Conservation (phyloP, 2,888 invertebrate genomes). For the Lepidochitona cinerea region DNA sequence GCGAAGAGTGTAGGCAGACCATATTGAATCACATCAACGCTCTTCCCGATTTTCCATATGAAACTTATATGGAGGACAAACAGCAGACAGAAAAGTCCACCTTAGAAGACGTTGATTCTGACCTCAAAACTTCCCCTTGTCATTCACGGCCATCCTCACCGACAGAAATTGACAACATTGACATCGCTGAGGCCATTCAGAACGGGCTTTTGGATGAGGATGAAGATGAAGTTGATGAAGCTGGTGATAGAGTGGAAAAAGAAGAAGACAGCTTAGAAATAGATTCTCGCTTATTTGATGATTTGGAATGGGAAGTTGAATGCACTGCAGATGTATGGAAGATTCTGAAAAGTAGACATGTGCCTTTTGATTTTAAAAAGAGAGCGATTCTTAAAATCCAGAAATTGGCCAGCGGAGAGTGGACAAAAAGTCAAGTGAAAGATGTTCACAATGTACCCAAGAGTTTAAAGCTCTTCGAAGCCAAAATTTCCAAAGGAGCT, state of each 20-base stretch:
- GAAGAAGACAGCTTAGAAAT: constrained; percentile 19
- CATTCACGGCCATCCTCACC: background rate
- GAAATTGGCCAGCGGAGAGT: constrained; percentile 55
- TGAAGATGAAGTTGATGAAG: constrained; percentile 3
- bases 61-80: too few species aligned
- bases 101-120: background rate
- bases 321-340: constrained; percentile 58
- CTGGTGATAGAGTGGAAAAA: too few species aligned
- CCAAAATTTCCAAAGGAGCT: constrained; percentile 35
- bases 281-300: constrained; percentile 47
- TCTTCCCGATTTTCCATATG: too few species aligned
- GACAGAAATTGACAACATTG: too few species aligned
- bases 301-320: constrained; percentile 60
- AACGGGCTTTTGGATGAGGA: background rate
- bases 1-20: too few species aligned
- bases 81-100: too few species aligned
- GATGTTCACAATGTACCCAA: constrained; percentile 40
- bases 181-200: background rate
- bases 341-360: constrained; percentile 44
- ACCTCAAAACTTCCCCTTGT: background rate
- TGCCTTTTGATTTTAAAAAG: constrained; percentile 42
- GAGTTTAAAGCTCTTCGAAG: constrained; percentile 46
- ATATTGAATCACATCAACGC: too few species aligned
- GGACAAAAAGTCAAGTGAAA: constrained; percentile 45
- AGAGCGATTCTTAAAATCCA: constrained; percentile 46